Percentiles rank a stretch among this genome's conserved stretches.
Evolutionary conservation across 2,888 invertebrate species (phyloP).

Genomic region (Spilarctia lutea): DNA sequence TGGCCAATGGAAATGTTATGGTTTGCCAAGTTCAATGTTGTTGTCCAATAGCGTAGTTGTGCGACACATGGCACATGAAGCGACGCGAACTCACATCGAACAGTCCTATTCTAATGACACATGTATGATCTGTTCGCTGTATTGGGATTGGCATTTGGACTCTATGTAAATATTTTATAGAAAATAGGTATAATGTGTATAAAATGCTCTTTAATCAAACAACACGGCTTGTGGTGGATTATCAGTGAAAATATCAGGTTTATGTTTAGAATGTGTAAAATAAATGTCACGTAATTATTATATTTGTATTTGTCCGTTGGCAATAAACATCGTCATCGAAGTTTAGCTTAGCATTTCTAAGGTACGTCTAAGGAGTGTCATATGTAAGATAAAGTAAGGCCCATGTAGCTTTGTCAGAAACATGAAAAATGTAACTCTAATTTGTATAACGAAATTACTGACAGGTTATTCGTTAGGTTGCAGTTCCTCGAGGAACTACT

Average conservation of each 20-base stretch:
- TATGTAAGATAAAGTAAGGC: slow-evolving; percentile 27
- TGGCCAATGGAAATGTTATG: slow-evolving; percentile 49
- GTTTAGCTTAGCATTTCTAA: slow-evolving; percentile 42
- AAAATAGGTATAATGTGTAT: slow-evolving; percentile 61
- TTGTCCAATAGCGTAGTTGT: slow-evolving; percentile 31
- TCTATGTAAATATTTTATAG: slow-evolving; percentile 62
- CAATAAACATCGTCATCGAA: slow-evolving; percentile 36
- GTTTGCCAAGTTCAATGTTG: slow-evolving; percentile 64
- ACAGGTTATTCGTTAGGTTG: background rate
- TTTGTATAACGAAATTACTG: slow-evolving; percentile 5
- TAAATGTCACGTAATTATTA: slow-evolving; percentile 30
- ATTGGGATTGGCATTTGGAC: slow-evolving; percentile 50
- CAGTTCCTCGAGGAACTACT: slow-evolving; percentile 6
- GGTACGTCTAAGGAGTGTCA: slow-evolving; percentile 38
- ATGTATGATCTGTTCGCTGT: slow-evolving; percentile 38
- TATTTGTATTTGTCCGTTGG: slow-evolving; percentile 31
- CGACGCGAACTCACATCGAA: slow-evolving; percentile 37
- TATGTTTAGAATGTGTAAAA: slow-evolving; percentile 26
- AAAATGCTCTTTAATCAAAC: slow-evolving; percentile 54
- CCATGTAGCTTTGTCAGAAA: slow-evolving; percentile 11
- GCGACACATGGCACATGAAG: slow-evolving; percentile 68
- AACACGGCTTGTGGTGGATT: slow-evolving; percentile 45
- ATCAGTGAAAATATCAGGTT: slow-evolving; percentile 38
- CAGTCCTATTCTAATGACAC: slow-evolving; percentile 28
- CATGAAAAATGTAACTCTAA: slow-evolving; percentile 2